Evolutionary conservation across 2,797 vertebrate genomes (phyloP).

Genomic region (Eulemur mongoz): DNA sequence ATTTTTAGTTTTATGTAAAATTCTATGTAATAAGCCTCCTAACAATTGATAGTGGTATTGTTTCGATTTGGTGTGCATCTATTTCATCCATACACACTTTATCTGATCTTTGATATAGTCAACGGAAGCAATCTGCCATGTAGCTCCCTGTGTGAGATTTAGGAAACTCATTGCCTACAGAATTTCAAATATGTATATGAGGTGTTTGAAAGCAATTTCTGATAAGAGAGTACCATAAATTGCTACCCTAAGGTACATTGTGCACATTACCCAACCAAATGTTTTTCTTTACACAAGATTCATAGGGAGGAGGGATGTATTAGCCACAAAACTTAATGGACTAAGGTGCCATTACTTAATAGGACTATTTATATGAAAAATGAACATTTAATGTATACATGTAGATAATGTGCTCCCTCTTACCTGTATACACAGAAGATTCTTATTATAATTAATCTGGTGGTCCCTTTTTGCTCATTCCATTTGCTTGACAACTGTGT

Average conservation of each 20-base stretch:
- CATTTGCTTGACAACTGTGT: constrained; percentile 17
- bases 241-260: constrained; percentile 53
- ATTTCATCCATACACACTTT: background rate
- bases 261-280: constrained; percentile 67
- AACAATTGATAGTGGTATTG: background rate
- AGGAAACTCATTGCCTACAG: constrained; percentile 36
- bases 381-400: constrained; percentile 60
- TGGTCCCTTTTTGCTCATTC: constrained; percentile 52
- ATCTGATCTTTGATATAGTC: background rate
- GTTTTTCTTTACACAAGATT: constrained; percentile 76
- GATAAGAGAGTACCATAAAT: constrained; percentile 66
- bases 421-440: constrained; percentile 45
- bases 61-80: background rate
- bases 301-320: constrained; percentile 50
- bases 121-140: background rate
- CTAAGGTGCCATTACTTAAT: constrained; percentile 61
- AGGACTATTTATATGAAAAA: constrained; percentile 64
- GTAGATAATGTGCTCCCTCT: constrained; percentile 43
- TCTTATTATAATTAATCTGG: constrained; percentile 37
- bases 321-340: constrained; percentile 51
- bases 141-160: background rate
- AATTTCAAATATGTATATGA: constrained; percentile 64
- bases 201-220: constrained; percentile 71
- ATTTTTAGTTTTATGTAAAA: background rate
- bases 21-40: background rate